Evolutionary conservation across 2,113 vertebrate genomes (phyloP).

Genomic region (Microtus pennsylvanicus): DNA sequence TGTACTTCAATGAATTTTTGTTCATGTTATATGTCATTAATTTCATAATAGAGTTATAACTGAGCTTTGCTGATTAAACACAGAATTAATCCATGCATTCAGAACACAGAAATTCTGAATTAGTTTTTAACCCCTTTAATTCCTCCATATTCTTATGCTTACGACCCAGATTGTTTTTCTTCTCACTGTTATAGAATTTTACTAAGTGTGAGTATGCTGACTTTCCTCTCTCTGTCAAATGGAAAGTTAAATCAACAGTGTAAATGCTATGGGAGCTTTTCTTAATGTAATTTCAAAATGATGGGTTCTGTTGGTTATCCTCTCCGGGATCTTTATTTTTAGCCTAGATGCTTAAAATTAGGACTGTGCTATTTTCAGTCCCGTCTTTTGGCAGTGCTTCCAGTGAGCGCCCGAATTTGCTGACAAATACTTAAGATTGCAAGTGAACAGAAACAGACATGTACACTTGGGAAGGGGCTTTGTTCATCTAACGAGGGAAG

Average conservation of each 20-base stretch:
- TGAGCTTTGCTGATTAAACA: neutral
- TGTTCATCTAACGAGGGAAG: slow-evolving; percentile 14
- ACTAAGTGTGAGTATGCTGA: neutral
- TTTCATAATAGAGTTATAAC: slow-evolving; percentile 30
- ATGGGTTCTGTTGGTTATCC: slow-evolving; percentile 43
- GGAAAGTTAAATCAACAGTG: slow-evolving; percentile 45
- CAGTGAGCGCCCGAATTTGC: slow-evolving; percentile 50
- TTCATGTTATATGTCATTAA: neutral
- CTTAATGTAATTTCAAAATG: slow-evolving; percentile 41
- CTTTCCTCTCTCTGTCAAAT: neutral
- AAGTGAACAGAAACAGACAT: neutral
- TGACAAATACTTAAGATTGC: slow-evolving; percentile 19
- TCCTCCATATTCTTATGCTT: slow-evolving; percentile 3
- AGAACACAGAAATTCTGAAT: neutral
- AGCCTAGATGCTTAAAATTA: slow-evolving; percentile 40
- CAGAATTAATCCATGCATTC: neutral
- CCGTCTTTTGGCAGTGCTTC: slow-evolving; percentile 59
- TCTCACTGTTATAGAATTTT: neutral
- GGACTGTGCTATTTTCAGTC: slow-evolving; percentile 31
- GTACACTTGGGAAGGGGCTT: neutral
- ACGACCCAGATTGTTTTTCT: neutral
- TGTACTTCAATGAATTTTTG: neutral
- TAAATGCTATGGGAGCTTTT: neutral
- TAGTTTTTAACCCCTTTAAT: neutral
- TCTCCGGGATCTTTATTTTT: slow-evolving; percentile 58